Percentiles rank a stretch among this genome's conserved stretches.
These are phyloP conservation scores for Leucopsar rothschildi DNA, from an alignment of 2,113 vertebrate species.

Conservation along the genomic window DNA sequence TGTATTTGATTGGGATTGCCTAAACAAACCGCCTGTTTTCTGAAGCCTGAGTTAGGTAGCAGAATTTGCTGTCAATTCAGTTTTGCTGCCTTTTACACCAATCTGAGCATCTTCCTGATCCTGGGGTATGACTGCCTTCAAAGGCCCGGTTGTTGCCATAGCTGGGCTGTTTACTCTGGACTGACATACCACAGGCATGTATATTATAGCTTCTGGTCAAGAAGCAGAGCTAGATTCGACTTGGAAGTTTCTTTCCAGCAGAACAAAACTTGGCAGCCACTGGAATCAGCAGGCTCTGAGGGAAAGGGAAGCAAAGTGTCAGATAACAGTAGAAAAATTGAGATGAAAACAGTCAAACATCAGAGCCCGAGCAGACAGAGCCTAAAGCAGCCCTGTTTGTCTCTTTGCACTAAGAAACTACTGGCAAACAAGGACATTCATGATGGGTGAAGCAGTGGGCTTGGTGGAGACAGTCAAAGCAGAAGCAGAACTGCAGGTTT, in stretches of 20 bases:
- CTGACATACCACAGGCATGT: fast-evolving
- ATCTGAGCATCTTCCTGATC: background rate
- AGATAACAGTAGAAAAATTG: background rate
- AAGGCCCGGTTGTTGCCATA: background rate
- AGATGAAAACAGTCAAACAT: background rate
- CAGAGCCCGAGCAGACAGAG: fast-evolving
- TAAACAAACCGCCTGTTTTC: background rate
- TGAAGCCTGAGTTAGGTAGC: background rate
- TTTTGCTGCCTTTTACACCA: background rate
- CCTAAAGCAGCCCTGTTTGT: background rate
- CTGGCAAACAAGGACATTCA: background rate
- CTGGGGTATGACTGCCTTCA: background rate
- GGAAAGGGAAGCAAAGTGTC: background rate
- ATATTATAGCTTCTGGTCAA: background rate
- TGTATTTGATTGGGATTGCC: background rate
- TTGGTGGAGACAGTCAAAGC: background rate
- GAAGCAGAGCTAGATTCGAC: background rate
- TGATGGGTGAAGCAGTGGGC: background rate
- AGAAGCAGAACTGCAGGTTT: background rate
- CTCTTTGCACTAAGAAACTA: background rate
- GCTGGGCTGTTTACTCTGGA: background rate
- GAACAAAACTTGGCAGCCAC: background rate
- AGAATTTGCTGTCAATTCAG: background rate
- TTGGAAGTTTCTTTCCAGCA: background rate
- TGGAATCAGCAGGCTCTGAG: background rate